phyloP scores from a whole-genome alignment of 2,888 invertebrate genomes.

The Drosophila emarginata region DNA sequence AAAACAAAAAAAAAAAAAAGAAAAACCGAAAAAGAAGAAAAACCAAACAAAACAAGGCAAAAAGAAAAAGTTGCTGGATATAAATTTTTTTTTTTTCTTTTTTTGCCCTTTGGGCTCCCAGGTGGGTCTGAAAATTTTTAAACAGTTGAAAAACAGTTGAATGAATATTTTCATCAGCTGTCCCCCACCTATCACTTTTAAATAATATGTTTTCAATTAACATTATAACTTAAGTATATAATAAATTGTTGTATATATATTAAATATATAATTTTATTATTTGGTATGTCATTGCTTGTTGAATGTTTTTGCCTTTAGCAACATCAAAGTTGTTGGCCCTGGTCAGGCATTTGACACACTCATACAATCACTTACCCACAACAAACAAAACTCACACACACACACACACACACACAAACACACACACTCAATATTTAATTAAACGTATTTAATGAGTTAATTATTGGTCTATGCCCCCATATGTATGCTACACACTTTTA shows the following conservation, averaged over 20 bases:
- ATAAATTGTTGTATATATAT: background rate
- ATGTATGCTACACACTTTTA: constrained; percentile 1
- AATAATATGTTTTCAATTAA: background rate
- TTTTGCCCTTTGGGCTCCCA: background rate
- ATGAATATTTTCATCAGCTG: background rate
- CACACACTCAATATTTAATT: constrained; percentile 12
- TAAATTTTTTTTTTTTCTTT: background rate
- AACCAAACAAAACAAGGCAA: background rate
- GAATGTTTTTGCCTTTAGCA: background rate
- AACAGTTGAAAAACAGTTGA: background rate
- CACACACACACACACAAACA: background rate
- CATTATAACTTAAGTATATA: too few relatives aligned
- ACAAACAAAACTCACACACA: background rate
- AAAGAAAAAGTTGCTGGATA: background rate
- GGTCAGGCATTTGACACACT: background rate
- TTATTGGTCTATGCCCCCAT: constrained; percentile 22
- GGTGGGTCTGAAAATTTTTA: background rate
- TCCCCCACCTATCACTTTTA: background rate
- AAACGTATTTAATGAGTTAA: background rate
- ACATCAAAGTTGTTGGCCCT: background rate
- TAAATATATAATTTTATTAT: background rate
- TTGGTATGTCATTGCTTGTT: too few relatives aligned
- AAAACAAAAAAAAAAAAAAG: background rate
- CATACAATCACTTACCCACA: background rate
- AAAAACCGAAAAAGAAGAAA: background rate